A percentile compares a stretch with the other conserved stretches of the same genome.
These are phyloP conservation scores for Creontiades dilutus DNA, from an alignment of 2,888 invertebrate species.

Conservation along the genomic window DNA sequence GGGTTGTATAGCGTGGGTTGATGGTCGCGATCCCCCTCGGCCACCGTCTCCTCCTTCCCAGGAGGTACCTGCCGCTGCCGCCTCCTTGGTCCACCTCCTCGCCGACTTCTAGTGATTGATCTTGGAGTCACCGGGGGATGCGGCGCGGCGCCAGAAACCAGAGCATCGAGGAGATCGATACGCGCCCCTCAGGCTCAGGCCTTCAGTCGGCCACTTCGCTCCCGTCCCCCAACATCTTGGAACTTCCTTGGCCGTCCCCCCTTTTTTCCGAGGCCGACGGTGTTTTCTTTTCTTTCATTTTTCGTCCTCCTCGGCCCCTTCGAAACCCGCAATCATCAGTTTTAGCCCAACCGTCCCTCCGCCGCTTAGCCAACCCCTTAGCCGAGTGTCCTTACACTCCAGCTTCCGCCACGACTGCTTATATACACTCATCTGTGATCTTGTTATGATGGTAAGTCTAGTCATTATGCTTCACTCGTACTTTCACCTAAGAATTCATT, in stretches of 20 bases:
- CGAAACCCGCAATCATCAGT: background rate
- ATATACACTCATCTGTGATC: conserved; percentile 20
- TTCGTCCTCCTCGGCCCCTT: conserved; percentile 3
- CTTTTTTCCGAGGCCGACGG: background rate
- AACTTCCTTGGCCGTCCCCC: background rate
- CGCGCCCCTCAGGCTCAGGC: background rate
- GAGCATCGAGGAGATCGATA: conserved; percentile 25
- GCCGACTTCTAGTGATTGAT: conserved; percentile 55
- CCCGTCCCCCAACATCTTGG: conserved; percentile 46
- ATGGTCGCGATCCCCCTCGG: too few relatives aligned
- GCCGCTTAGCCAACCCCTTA: background rate
- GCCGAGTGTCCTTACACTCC: conserved; percentile 25
- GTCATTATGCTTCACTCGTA: too few relatives aligned
- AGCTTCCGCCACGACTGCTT: conserved; percentile 15
- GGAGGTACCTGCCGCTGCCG: background rate
- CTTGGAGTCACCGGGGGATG: conserved; percentile 41
- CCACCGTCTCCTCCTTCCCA: too few relatives aligned
- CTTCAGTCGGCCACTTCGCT: conserved; percentile 23
- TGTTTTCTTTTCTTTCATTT: background rate
- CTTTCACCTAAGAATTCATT: too few relatives aligned
- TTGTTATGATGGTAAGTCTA: conserved; percentile 46
- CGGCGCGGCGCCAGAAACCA: conserved; percentile 53
- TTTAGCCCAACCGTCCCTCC: background rate
- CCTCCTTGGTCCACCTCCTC: background rate
- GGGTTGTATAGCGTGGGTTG: too few relatives aligned